Evolutionary conservation across 2,797 vertebrate species (phyloP), one percentile per base, ranked within the genome.

Genomic region (Tokudaia muenninki): DNA sequence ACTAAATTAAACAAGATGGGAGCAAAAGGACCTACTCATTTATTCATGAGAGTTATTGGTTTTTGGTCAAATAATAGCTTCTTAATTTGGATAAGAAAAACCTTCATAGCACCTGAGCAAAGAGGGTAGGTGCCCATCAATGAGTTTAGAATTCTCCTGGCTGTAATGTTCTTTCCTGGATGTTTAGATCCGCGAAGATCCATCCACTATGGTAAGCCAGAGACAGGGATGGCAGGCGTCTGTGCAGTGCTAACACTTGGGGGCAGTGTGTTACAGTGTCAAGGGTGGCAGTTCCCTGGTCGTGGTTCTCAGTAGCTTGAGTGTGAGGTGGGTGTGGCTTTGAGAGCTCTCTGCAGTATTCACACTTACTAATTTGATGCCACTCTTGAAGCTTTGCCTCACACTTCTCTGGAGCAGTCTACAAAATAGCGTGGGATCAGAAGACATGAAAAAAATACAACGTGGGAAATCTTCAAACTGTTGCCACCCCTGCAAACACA

Each of bases 61-160:
- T 90, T 90, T 93, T 65, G 79, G 55, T 55, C 79, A 79, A 95
- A 79, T 34, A 75, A 91, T 83, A 79, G 12, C 14, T n/a, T 63
- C 61, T 67, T 93, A 55, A 41, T 61, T 94, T 77, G 89, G 89
- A 26, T 44, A 57, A 82, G 50, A 34, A 81, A 92, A 67, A 83
- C 55, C 17, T 55, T 29, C 1, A 1, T 50, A 72, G 44, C 44
- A 82, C 74, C 70, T 55, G 29, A 78, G 57, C 41, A 41, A n/a
- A 70, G 90, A 91, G 50, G 22, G 12, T 17, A n/a, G 22, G 12
- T 14, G 14, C 4, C 24, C 44, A 55, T 52, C 91, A 75, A n/a
- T 65, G 37, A 41, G 37, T 63, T 63, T 50, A 34, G 61, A 37
- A 31, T 44, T 72, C 87, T 50, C 22, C 44, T 79, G 63, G 16